These are phyloP conservation scores for Papilio elwesi DNA, from an alignment of 2,888 invertebrate species.

Conservation along the genomic window DNA sequence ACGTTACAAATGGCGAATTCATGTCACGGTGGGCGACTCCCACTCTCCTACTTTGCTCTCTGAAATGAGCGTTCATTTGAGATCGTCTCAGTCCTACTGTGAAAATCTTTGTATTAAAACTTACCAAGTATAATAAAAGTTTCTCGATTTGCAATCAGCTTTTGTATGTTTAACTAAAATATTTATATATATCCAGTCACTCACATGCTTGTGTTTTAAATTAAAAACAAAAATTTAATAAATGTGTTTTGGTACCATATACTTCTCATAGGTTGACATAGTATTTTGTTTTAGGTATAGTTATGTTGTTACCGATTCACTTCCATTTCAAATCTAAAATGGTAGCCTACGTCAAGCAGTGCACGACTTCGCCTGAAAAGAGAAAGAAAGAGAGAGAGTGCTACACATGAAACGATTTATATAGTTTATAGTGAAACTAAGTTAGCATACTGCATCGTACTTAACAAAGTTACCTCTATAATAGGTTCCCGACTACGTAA, in stretches of 20 bases:
- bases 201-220: background rate
- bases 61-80: conserved; percentile 33
- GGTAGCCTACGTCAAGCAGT: too few relatives aligned
- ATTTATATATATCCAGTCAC: background rate
- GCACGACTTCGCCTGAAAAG: too few relatives aligned
- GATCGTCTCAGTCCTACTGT: conserved; percentile 15
- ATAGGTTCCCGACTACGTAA: conserved; percentile 37
- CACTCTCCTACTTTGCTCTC: conserved; percentile 37
- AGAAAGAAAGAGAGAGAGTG: too few relatives aligned
- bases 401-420: background rate
- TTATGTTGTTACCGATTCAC: too few relatives aligned
- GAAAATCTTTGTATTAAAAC: conserved; percentile 18
- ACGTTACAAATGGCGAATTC: conserved; percentile 45
- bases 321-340: too few relatives aligned
- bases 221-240: too few relatives aligned
- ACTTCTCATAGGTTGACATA: too few relatives aligned
- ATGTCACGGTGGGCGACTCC: conserved; percentile 39
- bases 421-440: background rate
- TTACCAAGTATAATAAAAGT: conserved; percentile 21
- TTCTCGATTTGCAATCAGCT: conserved; percentile 18
- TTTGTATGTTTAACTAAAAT: conserved; percentile 7
- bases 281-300: too few relatives aligned
- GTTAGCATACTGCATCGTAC: conserved; percentile 21
- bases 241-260: too few relatives aligned
- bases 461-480: conserved; percentile 38